phyloP scores from a whole-genome alignment of 2,113 vertebrate species.

The Tauraco erythrolophus region DNA sequence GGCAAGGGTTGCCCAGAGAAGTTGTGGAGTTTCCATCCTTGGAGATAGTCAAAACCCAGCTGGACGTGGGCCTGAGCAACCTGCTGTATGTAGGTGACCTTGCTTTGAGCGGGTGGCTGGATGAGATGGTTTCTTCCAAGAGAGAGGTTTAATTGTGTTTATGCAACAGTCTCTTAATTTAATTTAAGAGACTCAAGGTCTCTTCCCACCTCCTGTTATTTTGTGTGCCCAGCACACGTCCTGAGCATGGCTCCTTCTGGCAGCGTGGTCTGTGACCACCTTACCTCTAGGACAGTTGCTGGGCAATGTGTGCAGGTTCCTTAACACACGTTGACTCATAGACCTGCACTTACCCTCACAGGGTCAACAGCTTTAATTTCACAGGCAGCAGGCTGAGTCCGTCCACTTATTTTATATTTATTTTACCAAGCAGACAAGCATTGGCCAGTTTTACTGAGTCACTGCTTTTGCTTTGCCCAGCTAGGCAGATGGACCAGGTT shows the following conservation, averaged over 20 bases:
- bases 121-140: not conserved
- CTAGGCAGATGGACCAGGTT: not conserved
- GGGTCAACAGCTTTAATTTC: not conserved
- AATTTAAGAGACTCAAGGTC: too few relatives aligned
- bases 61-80: not conserved
- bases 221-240: fast-evolving
- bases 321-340: not conserved
- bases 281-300: not conserved
- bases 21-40: not conserved
- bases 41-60: not conserved
- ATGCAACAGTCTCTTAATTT: too few relatives aligned
- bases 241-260: not conserved
- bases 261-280: fast-evolving
- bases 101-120: not conserved
- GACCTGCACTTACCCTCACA: not conserved
- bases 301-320: not conserved
- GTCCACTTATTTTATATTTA: not conserved
- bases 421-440: not conserved
- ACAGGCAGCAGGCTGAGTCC: not conserved
- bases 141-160: too few relatives aligned
- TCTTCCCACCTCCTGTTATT: not conserved
- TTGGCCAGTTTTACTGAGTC: not conserved
- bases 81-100: not conserved
- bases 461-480: not conserved
- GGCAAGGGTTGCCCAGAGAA: not conserved